Evolutionary conservation across 1,140 invertebrate genomes (phyloP), one percentile per base, ranked within the genome.

Genomic region (Oedothorax gibbosus): DNA sequence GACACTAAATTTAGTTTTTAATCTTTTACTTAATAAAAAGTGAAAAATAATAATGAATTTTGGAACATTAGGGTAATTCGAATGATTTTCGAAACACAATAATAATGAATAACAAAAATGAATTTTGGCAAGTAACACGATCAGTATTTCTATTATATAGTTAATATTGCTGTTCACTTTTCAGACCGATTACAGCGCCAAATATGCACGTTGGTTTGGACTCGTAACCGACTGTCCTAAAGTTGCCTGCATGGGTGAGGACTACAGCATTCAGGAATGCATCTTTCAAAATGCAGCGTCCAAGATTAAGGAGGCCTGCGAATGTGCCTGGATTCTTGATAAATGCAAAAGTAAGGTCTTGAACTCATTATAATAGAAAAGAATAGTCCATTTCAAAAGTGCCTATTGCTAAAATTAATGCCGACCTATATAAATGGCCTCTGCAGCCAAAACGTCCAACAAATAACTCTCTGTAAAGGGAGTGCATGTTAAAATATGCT

Each of bases 251-350:
- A 69, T 80, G 77, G 77, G 21, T 21, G 77, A 80, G 69, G 77
- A 80, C 49, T 80, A 80, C 54, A 80, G 77, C 50, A 80, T 80
- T 69, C 77, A 80, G 68, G 77, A 68, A 49, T 80, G 77, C n/a
- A 64, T 80, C 15, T 80, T 80, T 57, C 77, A 80, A 54, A 80
- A 69, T 80, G 77, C 77, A 21, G 77, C 77, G 0, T 56, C 54
- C 35, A 80, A 69, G 56, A 69, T 80, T 6, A 68, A 35, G 56
- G 77, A 80, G 10, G 69, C 69, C 49, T 80, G 77, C 50, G 14
- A 80, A 11, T 80, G 77, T 49, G 68, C 65, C 57, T 80, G 77
- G 77, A 80, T 80, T 80, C 65, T 80, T 7, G 77, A 80, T 60
- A 66, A 69, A 51, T 80, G 77, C 51, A 57, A 69, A 68, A 80